phyloP scores from a whole-genome alignment of 2,797 vertebrate genomes.

The Manis pentadactyla region DNA sequence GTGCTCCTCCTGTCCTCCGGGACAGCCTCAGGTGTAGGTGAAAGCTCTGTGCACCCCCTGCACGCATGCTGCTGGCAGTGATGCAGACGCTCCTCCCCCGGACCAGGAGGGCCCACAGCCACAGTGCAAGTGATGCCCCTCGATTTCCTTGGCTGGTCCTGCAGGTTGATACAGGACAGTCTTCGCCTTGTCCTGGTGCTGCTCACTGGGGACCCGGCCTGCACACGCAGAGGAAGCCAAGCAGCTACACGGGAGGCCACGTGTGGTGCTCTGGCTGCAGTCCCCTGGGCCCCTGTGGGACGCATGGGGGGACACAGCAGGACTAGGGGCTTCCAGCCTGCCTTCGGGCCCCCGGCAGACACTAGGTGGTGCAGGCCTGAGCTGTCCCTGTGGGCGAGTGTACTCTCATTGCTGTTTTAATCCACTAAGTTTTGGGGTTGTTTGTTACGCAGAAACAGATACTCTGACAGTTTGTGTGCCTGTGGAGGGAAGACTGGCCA shows the following conservation, averaged over 20 bases:
- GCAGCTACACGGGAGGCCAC: rapidly evolving
- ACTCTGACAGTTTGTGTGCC: not conserved
- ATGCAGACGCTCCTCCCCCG: not conserved
- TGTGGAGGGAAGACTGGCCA: not conserved
- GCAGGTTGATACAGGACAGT: not conserved
- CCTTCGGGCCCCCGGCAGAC: not conserved
- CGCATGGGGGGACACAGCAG: not conserved
- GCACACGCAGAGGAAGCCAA: not conserved
- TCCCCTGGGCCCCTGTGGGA: too few relatives aligned
- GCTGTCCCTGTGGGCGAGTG: too few relatives aligned
- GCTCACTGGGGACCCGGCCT: not conserved
- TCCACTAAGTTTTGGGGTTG: too few relatives aligned
- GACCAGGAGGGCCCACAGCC: not conserved
- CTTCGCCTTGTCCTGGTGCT: not conserved
- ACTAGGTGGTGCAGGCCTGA: not conserved
- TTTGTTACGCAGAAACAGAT: not conserved
- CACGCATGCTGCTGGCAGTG: rapidly evolving
- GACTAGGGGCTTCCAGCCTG: not conserved
- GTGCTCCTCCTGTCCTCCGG: not conserved
- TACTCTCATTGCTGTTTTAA: not conserved
- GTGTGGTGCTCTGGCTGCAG: not conserved
- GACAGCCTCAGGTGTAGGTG: too few relatives aligned
- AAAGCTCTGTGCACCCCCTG: not conserved
- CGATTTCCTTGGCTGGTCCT: not conserved
- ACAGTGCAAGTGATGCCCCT: not conserved